A percentile compares a stretch with the other conserved stretches of the same genome.
phyloP scores from a whole-genome alignment of 2,113 vertebrate genomes.

The Madoqua kirkii region DNA sequence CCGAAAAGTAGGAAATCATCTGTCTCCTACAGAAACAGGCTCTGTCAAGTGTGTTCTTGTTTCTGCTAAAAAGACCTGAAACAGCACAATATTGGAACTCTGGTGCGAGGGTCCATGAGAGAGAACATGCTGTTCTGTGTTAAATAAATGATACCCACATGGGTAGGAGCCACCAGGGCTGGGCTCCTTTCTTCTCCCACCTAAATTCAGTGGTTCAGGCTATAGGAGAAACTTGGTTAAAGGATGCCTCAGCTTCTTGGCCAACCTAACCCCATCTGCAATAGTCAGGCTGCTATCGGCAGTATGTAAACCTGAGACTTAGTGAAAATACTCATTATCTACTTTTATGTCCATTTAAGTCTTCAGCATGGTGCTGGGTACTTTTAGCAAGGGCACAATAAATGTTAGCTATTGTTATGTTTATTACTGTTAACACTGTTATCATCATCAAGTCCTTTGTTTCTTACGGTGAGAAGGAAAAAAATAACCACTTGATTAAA shows the following conservation, averaged over 20 bases:
- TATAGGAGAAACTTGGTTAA: background rate
- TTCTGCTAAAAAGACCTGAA: background rate
- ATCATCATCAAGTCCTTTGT: background rate
- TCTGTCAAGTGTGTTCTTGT: background rate
- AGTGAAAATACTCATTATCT: background rate
- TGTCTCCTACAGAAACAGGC: background rate
- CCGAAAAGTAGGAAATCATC: background rate
- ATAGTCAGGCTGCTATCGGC: background rate
- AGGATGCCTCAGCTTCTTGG: background rate
- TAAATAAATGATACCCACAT: rapidly evolving
- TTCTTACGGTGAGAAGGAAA: background rate
- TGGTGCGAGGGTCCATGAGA: background rate
- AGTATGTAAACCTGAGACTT: background rate
- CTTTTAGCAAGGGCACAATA: background rate
- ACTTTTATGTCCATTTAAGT: background rate
- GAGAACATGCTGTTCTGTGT: rapidly evolving
- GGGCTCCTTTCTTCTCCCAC: background rate
- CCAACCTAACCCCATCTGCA: background rate
- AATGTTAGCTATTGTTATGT: background rate
- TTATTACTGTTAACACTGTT: background rate
- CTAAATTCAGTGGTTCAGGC: too few relatives aligned
- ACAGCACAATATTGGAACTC: rapidly evolving
- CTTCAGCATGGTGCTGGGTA: background rate
- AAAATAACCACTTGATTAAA: background rate
- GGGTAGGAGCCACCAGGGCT: background rate